Percentiles rank a stretch among this genome's conserved stretches.
These are phyloP conservation scores for Raphicerus campestris DNA, from an alignment of 2,113 vertebrate genomes.

Conservation along the genomic window DNA sequence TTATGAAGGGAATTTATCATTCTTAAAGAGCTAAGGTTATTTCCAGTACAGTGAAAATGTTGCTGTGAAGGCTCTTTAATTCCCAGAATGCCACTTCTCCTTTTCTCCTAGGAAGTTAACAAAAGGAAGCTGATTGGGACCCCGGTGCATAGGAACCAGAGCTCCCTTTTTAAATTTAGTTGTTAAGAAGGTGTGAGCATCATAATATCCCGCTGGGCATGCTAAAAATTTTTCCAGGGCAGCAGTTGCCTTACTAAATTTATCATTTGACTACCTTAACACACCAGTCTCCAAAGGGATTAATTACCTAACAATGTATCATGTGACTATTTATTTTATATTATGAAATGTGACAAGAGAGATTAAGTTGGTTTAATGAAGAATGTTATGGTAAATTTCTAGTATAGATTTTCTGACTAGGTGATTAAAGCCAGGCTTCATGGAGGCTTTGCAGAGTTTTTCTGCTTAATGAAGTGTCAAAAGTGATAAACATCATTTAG, in stretches of 20 bases:
- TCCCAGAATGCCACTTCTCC: neutral
- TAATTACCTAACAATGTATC: neutral
- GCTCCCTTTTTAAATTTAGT: neutral
- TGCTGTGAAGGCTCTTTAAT: neutral
- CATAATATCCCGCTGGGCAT: neutral
- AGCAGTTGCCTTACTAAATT: neutral
- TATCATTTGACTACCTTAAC: neutral
- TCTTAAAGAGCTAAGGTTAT: neutral
- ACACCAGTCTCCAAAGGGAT: neutral
- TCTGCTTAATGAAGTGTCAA: neutral
- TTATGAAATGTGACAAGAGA: neutral
- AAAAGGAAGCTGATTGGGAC: neutral
- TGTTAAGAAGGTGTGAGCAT: neutral
- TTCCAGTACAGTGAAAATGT: neutral
- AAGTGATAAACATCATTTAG: neutral
- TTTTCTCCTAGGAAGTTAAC: neutral
- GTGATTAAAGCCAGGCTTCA: neutral
- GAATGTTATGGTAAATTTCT: constrained; percentile 10
- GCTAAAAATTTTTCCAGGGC: neutral
- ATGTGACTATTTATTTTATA: neutral
- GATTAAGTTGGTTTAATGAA: neutral
- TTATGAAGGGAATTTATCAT: neutral
- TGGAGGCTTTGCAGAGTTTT: neutral
- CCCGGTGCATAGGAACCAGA: neutral
- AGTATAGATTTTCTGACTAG: neutral